Evolutionary conservation across 2,888 invertebrate species (phyloP), one percentile per base, ranked within the genome.

Genomic region (Habroteleia sp.): DNA sequence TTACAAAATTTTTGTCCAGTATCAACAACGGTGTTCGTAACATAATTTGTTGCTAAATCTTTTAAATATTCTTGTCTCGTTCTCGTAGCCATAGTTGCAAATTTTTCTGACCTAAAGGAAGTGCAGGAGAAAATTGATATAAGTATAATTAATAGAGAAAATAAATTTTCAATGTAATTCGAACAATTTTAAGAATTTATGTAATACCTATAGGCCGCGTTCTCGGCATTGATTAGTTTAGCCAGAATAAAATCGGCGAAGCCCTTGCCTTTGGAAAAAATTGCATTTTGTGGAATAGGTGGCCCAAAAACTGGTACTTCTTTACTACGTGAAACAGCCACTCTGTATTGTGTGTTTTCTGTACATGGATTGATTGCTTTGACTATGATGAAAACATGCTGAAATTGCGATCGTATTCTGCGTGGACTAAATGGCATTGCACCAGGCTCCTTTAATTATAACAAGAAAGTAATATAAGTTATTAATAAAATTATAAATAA

Each of bases 291-390:
- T 80, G 95, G 95, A 79, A 98, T 94, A 0, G 97, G 96, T n/a
- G 98, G 98, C 31, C 98, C 98, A 89, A 98, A 98, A 74, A 96
- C 92, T 78, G 97, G 96, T 76, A 98, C 97, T 89, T 97, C 97
- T 89, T 97, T 96, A 77, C 97, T 97, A 79, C 98, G 90, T 76
- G 92, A 92, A 8, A 93, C 92, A 39, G 92, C 92, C 80, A 93
- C 91, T 83, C 94, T 95, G 90, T 98, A 98, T 84, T 94, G 94
- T 0, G 97, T 96, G 87, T 95, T 95, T 76, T 97, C 97, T 3
- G 96, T 93, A 89, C 97, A 97, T 1, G 97, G 97, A 89, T 97
- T 96, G 62, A 95, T 92, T 2, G 93, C 97, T 82, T 94, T 91
- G 4, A 98, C 95, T 52, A 98, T 93, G 79, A 98, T 95, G 89